Conservation (phyloP, 2,888 invertebrate species). For the Oxystoma pomonae region DNA sequence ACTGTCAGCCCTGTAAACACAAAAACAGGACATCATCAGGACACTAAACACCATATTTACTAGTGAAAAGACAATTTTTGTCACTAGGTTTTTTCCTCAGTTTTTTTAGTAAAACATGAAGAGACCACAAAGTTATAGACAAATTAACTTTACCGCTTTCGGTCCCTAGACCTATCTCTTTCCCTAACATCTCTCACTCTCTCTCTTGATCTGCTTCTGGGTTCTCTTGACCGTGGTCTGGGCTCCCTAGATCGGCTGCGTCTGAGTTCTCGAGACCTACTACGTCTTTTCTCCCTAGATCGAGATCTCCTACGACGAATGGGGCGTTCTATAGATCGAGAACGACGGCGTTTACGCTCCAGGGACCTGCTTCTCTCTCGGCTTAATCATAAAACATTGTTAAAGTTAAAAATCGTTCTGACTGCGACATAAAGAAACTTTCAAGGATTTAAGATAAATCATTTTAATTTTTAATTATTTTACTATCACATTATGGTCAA, state of each 20-base stretch:
- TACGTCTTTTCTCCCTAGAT: conserved; percentile 52
- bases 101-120: neutral
- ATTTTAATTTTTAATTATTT: too few relatives aligned
- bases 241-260: conserved; percentile 1
- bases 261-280: conserved; percentile 57
- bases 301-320: conserved; percentile 31
- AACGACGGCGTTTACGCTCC: conserved; percentile 39
- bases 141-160: neutral
- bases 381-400: too few relatives aligned
- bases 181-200: conserved; percentile 12
- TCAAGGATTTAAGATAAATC: too few relatives aligned
- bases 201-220: conserved; percentile 21
- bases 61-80: too few relatives aligned
- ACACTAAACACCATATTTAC: neutral
- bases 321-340: conserved; percentile 27
- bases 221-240: too few relatives aligned
- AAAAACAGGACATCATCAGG: conserved; percentile 23
- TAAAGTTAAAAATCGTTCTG: too few relatives aligned
- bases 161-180: conserved; percentile 17
- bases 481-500: too few relatives aligned
- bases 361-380: conserved; percentile 40
- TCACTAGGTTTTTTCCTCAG: too few relatives aligned
- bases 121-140: neutral
- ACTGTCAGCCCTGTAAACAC: conserved; percentile 55
- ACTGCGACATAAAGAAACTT: too few relatives aligned